Percentiles rank a stretch among this genome's conserved stretches.
Evolutionary conservation across 2,113 vertebrate species (phyloP).

Genomic region (Tonatia bakeri): DNA sequence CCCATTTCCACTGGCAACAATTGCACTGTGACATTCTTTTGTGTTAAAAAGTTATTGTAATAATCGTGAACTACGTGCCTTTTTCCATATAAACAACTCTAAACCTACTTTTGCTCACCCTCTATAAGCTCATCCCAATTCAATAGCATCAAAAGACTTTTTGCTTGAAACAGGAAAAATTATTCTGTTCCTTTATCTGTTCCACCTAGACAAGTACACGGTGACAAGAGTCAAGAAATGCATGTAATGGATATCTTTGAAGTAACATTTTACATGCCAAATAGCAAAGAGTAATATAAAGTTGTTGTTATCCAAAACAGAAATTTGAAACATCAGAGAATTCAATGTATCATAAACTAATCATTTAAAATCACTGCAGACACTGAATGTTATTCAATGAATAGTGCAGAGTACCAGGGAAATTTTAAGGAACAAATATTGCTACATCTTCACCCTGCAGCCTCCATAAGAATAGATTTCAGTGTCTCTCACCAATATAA

Average conservation of each 20-base stretch:
- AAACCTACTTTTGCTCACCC: neutral
- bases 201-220: neutral
- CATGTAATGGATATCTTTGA: neutral
- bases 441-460: neutral
- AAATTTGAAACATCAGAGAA: neutral
- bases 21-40: no score
- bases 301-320: neutral
- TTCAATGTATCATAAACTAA: neutral
- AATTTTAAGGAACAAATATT: constrained; percentile 26
- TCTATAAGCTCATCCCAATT: neutral
- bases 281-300: neutral
- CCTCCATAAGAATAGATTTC: neutral
- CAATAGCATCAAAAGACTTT: neutral
- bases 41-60: no score
- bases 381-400: neutral
- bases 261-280: neutral
- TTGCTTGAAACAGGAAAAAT: neutral
- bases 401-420: neutral
- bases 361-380: neutral
- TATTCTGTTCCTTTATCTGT: neutral
- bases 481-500: neutral
- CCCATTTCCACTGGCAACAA: no score
- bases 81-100: no score
- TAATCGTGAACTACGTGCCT: no score
- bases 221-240: neutral